Conservation (phyloP, 2,113 vertebrate species). For the Myotis brandtii region DNA sequence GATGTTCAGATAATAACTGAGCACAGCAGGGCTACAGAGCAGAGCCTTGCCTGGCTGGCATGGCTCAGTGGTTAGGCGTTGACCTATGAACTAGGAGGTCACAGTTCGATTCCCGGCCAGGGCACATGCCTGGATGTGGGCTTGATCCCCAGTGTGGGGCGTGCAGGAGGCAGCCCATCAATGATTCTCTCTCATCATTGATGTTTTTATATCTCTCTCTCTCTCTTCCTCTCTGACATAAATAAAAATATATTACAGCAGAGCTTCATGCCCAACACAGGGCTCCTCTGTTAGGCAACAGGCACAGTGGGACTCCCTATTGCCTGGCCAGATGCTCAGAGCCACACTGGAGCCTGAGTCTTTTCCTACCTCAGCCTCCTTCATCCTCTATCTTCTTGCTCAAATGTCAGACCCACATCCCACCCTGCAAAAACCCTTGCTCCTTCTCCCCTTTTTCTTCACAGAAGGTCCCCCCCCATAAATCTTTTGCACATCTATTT, state of each 20-base stretch:
- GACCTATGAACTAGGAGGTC: no score
- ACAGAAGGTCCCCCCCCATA: fast-evolving
- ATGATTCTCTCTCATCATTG: no score
- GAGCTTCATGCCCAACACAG: neutral
- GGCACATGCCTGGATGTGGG: no score
- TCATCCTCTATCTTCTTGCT: neutral
- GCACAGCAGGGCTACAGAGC: neutral
- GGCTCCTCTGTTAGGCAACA: neutral
- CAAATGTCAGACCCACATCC: neutral
- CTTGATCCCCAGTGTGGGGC: no score
- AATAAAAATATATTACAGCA: neutral
- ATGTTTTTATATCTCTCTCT: no score
- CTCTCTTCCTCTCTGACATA: no score
- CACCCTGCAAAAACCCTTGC: neutral
- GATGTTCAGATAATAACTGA: neutral
- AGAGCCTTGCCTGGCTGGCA: neutral
- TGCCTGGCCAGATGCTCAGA: fast-evolving
- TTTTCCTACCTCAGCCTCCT: fast-evolving
- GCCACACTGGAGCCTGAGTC: fast-evolving
- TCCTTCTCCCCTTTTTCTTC: neutral
- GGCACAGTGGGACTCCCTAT: fast-evolving
- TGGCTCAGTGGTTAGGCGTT: no score
- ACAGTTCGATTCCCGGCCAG: no score
- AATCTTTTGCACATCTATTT: neutral
- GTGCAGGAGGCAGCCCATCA: no score